A percentile compares a stretch with the other conserved stretches of the same genome.
phyloP scores from a whole-genome alignment of 2,888 invertebrate species.

The Athalia circularis region DNA sequence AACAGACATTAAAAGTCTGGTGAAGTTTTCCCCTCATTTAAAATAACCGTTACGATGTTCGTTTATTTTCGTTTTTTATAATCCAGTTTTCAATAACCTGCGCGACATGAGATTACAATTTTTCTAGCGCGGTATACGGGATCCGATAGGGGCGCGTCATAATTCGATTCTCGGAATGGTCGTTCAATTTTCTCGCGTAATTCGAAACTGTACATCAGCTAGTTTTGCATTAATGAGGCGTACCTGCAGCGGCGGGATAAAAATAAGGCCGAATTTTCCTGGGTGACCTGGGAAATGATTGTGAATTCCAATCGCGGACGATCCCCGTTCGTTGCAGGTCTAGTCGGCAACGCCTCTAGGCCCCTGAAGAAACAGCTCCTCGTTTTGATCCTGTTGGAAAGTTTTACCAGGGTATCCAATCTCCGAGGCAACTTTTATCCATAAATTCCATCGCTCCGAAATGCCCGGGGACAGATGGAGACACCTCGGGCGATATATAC shows the following conservation, averaged over 20 bases:
- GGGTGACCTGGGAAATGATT: background rate
- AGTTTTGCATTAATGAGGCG: no score
- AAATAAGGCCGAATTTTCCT: background rate
- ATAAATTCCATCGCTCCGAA: constrained; percentile 45
- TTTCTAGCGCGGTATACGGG: no score
- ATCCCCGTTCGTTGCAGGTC: constrained; percentile 1
- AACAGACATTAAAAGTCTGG: no score
- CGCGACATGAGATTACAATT: no score
- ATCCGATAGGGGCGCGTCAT: no score
- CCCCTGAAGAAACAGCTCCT: constrained; percentile 39
- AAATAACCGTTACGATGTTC: no score
- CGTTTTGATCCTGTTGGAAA: constrained; percentile 43
- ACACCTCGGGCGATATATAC: constrained; percentile 37
- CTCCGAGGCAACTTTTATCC: constrained; percentile 43
- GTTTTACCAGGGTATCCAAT: constrained; percentile 40
- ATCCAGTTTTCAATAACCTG: no score
- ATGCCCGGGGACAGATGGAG: constrained; percentile 43
- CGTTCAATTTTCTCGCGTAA: no score
- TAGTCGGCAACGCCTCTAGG: constrained; percentile 30
- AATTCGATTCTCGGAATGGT: no score
- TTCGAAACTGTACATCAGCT: no score
- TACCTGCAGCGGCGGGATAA: background rate
- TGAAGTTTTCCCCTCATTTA: no score
- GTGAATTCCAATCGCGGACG: background rate
- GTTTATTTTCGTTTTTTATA: no score